Conservation (phyloP, 2,797 vertebrate genomes). For the Adelosebastes latens region DNA sequence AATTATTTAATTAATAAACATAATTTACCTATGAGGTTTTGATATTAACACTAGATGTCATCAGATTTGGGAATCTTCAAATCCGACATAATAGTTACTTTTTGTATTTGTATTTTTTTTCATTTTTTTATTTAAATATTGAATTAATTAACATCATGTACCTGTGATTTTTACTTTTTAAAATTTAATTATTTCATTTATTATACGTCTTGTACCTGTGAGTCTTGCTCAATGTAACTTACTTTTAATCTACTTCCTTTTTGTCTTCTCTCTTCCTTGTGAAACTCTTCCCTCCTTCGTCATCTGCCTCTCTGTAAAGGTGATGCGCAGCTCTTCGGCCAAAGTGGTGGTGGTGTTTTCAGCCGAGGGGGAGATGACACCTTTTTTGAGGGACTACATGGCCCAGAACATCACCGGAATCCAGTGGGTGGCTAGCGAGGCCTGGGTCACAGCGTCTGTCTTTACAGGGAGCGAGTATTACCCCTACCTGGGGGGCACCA, state of each 20-base stretch:
- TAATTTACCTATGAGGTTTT: too few relatives aligned
- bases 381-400: conserved; percentile 82
- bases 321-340: conserved; percentile 77
- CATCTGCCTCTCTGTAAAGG: conserved; percentile 38
- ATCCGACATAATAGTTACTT: too few relatives aligned
- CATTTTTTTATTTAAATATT: too few relatives aligned
- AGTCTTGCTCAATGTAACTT: neutral
- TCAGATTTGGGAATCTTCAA: too few relatives aligned
- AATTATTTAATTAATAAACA: too few relatives aligned
- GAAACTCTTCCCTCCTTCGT: neutral
- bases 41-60: too few relatives aligned
- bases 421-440: conserved; percentile 85
- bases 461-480: conserved; percentile 78
- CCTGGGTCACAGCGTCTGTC: conserved; percentile 82
- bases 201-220: too few relatives aligned
- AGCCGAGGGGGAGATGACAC: conserved; percentile 81
- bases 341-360: conserved; percentile 83
- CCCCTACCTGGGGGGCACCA: conserved; percentile 78
- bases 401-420: conserved; percentile 81
- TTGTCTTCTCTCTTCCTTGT: neutral
- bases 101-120: too few relatives aligned
- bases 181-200: too few relatives aligned
- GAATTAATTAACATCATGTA: too few relatives aligned
- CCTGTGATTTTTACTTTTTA: too few relatives aligned
- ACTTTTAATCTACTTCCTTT: neutral